Evolutionary conservation across 2,113 vertebrate species (phyloP).

Genomic region (Butorides virescens): DNA sequence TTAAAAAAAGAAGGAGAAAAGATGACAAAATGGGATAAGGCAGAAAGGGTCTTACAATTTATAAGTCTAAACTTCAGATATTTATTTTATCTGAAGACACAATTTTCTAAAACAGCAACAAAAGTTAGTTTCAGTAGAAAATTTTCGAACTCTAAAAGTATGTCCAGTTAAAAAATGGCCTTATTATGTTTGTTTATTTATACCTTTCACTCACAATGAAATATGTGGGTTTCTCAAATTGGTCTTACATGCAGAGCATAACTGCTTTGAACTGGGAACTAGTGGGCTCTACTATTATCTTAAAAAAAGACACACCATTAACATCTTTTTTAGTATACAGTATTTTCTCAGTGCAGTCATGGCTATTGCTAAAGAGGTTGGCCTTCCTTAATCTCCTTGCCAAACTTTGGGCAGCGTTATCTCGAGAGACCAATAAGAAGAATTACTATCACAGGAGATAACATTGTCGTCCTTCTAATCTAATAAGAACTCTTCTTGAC

Average conservation of each 20-base stretch:
- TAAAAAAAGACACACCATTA: background rate
- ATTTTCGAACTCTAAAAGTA: background rate
- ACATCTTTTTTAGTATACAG: background rate
- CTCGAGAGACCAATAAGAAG: background rate
- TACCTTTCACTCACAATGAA: background rate
- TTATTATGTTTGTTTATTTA: background rate
- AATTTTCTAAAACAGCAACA: background rate
- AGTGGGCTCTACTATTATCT: background rate
- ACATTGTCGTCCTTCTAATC: background rate
- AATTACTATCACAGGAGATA: constrained; percentile 5
- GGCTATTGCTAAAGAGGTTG: background rate
- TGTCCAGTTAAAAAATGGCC: background rate
- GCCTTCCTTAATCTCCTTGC: background rate
- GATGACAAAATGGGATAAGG: background rate
- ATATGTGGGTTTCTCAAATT: background rate
- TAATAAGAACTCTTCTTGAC: background rate
- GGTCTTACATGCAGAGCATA: background rate
- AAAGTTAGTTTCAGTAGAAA: background rate
- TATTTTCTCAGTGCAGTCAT: background rate
- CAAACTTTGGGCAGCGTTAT: background rate
- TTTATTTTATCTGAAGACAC: background rate
- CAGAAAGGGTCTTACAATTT: background rate
- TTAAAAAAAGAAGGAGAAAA: background rate
- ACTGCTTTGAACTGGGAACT: background rate
- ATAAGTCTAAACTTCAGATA: background rate